Base-by-base conservation (phyloP, 2,113 vertebrate species). In the Martes martes region DNA sequence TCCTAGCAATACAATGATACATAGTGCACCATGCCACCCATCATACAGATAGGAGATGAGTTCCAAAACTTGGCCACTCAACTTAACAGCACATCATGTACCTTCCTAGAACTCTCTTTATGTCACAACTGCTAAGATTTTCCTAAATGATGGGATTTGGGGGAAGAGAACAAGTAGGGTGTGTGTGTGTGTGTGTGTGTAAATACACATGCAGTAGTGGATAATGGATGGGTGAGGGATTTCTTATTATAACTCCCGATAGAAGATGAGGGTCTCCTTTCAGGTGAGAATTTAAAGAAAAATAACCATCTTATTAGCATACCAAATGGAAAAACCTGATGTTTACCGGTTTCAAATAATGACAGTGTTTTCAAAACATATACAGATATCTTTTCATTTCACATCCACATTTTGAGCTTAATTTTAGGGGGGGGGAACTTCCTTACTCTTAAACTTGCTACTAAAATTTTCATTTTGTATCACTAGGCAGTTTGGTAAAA, bases 401-500 rank as follows among this genome's bases (percentile, higher is more conserved):
- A 80, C 7, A 91, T 69, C 3, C 33, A 65, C 19, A 81, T 91
- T 81, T 96, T 59, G 73, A 73, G n/a, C 61, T 83, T 83, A 94
- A 91, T 63, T 73, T 81, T 52, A 89, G 36, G 1, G 39, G 71
- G 88, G 91, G 9, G 26, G 91, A 33, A 33, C 23, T 78, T 55
- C n/a, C 92, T 63, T 91, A 19, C 76, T 94, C 47, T 97, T 88
- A 84, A 86, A 96, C 89, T n/a, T 83, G 33, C 24, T 45, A 78
- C 8, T 36, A 14, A 89, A 92, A 45, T 59, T 92, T 79, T 63
- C 74, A 71, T 76, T 84, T 73, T 92, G 2, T 59, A 47, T 65
- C 31, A 63, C 6, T 61, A 4, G 7, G 9, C 2, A 47, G 13
- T 61, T 90, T 31, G 9, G 39, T 65, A 39, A 65, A 89, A 85